Base-by-base conservation (phyloP, 2,113 vertebrate genomes). In the Sphaerodactylus townsendi region DNA sequence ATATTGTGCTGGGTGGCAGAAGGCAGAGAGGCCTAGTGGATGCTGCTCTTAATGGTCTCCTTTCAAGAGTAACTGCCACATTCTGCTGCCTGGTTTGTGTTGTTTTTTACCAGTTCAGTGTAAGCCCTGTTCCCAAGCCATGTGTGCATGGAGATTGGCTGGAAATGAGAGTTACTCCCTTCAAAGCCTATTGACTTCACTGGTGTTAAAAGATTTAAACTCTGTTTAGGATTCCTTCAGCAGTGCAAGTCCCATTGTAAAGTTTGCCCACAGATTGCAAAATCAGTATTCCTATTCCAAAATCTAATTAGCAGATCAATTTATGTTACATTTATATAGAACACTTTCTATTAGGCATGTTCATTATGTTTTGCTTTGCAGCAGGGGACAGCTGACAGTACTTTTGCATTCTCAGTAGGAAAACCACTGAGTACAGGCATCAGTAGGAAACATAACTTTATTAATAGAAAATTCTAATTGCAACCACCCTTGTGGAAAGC, bases 321-420 rank as follows among this genome's bases (percentile, higher is more conserved):
- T 68, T 56, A 81, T 71, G 48, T 21, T 81, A 17, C 68, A 68
- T 35, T 37, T 44, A 14, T 35, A 30, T 48, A 23, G 30, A 79
- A 68, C n/a, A 59, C 35, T 73, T 64, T 25, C 48, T 73, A 41
- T 23, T 15, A 25, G 37, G 1, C 37, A n/a, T 21, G 33, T 71
- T 81, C 79, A 81, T 81, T 41, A 81, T 53, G 21, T 79, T 66
- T 66, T 66, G 66, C 33, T 81, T 15, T 30, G 46, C 48, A 50
- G 35, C 19, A 79, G 77, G 66, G 41, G 41, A 68, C 41, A 68
- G 17, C 77, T 78, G 25, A 64, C 59, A 44, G 77, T 79, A 79
- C 21, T 68, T 33, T 11, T 77, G 13, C 33, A 68, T 79, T 68
- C 64, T 69, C 78, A 68, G 44, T 79, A 35, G 78, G 44, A 50